Evolutionary conservation across 1,140 invertebrate genomes (phyloP).

Genomic region (Palaemon carinicauda): DNA sequence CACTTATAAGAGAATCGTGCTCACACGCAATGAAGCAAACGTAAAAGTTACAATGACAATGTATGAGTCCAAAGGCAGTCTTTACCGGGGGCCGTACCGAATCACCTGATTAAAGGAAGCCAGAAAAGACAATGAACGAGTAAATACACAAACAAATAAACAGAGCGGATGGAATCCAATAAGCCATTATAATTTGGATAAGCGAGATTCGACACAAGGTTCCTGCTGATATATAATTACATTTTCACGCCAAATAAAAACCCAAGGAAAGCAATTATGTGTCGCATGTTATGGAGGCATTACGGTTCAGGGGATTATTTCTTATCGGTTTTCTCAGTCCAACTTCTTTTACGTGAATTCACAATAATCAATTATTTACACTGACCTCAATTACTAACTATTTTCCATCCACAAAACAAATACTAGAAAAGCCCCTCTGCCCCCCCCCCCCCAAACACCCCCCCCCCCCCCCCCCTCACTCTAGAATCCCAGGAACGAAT

Average conservation of each 20-base stretch:
- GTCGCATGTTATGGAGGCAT: slow-evolving; percentile 40
- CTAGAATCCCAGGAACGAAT: neutral
- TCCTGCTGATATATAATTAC: slow-evolving; percentile 31
- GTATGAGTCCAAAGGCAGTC: too few species aligned
- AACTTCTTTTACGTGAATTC: slow-evolving; percentile 34
- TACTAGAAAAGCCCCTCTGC: too few species aligned
- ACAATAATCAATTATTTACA: too few species aligned
- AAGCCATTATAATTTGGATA: neutral
- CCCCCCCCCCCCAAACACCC: too few species aligned
- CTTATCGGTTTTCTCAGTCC: neutral
- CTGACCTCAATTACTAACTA: too few species aligned
- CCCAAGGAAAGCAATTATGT: slow-evolving; percentile 22
- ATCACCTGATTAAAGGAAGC: neutral
- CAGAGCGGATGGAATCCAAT: neutral
- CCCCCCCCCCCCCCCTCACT: too few species aligned
- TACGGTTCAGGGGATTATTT: slow-evolving; percentile 17
- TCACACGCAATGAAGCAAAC: too few species aligned
- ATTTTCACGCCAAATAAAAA: slow-evolving; percentile 45
- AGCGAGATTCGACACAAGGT: neutral
- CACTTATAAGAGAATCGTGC: too few species aligned
- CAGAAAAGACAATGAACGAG: neutral
- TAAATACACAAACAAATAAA: neutral
- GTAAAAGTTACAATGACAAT: too few species aligned
- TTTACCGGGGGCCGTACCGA: too few species aligned
- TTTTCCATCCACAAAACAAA: too few species aligned